Evolutionary conservation across 2,113 vertebrate species (phyloP).

Genomic region (Setophaga petechia): DNA sequence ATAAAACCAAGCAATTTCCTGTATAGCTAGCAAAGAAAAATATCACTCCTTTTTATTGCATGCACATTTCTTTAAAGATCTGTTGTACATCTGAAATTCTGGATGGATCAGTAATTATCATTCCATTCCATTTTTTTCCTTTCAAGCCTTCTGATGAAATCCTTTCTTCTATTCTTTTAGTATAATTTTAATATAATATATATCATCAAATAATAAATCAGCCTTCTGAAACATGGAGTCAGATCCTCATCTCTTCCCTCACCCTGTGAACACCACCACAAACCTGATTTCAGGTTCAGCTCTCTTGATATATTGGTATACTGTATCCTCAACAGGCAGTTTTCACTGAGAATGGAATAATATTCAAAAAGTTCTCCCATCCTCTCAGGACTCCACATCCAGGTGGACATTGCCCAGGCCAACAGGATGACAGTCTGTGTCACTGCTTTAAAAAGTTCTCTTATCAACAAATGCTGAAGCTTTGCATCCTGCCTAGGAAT

Average conservation of each 20-base stretch:
- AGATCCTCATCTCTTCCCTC: no score
- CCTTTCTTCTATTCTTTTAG: no score
- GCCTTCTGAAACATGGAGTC: no score
- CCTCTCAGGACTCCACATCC: neutral
- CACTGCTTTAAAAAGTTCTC: neutral
- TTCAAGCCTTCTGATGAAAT: no score
- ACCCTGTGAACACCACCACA: no score
- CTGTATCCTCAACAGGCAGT: neutral
- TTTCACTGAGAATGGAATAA: neutral
- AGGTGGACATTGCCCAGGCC: neutral
- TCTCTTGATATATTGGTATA: neutral
- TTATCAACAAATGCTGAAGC: neutral
- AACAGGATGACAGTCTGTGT: neutral
- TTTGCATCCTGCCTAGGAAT: neutral
- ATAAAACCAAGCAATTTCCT: slow-evolving; percentile 9
- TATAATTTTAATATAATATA: no score
- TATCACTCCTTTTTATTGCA: neutral
- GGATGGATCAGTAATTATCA: neutral
- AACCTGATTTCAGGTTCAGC: neutral
- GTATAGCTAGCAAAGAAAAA: neutral
- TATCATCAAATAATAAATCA: no score
- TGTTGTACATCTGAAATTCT: neutral
- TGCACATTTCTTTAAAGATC: neutral
- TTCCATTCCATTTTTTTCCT: no score
- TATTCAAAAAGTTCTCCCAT: neutral